Percentiles rank a stretch among this genome's conserved stretches.
Conservation (phyloP, 1,140 invertebrate species). For the Mya arenaria region DNA sequence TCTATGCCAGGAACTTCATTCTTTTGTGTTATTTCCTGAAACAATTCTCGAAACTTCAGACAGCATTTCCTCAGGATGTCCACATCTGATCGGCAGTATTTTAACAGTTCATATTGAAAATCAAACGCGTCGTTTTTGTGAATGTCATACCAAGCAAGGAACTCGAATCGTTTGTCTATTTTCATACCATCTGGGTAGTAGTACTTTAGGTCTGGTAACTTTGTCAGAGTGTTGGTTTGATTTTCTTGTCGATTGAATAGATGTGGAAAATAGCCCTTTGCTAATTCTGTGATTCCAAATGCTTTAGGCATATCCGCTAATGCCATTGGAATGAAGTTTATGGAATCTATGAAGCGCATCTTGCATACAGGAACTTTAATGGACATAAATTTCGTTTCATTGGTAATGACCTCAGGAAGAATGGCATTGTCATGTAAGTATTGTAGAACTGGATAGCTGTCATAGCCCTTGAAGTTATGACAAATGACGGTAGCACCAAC, state of each 20-base stretch:
- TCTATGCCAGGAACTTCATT: no score
- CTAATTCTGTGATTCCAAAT: constrained; percentile 10
- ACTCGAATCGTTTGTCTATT: not conserved
- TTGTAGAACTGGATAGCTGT: not conserved
- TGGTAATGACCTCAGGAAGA: constrained; percentile 4
- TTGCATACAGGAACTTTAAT: not conserved
- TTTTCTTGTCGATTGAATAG: not conserved
- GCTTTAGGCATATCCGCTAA: not conserved
- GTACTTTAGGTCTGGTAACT: not conserved
- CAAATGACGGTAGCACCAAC: constrained; percentile 13
- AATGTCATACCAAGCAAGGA: not conserved
- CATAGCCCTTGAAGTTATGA: constrained; percentile 22
- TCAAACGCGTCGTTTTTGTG: not conserved
- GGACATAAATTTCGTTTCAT: constrained; percentile 9
- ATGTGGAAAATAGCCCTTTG: not conserved
- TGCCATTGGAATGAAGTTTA: constrained; percentile 21
- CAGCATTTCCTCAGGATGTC: constrained; percentile 10
- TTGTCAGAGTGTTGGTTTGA: not conserved
- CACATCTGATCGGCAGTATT: not conserved
- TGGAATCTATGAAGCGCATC: constrained; percentile 9
- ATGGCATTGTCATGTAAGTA: constrained; percentile 4
- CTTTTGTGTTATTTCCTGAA: not conserved
- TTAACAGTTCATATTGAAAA: not conserved
- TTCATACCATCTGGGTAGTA: not conserved
- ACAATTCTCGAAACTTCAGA: not conserved